These are phyloP conservation scores for Myiagra hebetior DNA, from an alignment of 2,113 vertebrate species.

Conservation along the genomic window DNA sequence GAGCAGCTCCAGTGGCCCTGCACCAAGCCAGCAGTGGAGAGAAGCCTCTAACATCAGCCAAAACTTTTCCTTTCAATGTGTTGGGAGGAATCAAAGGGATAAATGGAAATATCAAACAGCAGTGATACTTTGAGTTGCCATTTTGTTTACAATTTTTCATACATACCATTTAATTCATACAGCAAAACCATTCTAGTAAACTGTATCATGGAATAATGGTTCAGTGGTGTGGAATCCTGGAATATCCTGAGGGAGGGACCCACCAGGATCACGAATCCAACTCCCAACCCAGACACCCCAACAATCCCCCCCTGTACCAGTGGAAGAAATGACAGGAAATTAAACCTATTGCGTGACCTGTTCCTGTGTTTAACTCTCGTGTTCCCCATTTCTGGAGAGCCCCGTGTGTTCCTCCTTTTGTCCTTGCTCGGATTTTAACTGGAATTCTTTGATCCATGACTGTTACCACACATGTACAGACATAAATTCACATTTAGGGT, in stretches of 20 bases:
- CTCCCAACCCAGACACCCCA: neutral
- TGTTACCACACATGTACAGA: too few species aligned
- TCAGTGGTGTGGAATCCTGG: neutral
- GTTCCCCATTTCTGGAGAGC: neutral
- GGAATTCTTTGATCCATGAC: neutral
- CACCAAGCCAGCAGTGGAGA: accelerated
- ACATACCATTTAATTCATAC: accelerated
- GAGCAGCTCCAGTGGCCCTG: neutral
- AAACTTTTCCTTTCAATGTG: accelerated
- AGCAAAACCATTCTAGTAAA: neutral
- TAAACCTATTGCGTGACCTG: neutral
- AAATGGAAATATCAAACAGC: neutral
- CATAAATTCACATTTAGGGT: accelerated
- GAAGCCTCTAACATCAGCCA: accelerated
- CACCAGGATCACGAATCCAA: neutral
- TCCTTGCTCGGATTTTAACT: neutral
- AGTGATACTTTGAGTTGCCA: neutral
- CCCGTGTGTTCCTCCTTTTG: neutral
- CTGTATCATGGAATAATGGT: too few species aligned
- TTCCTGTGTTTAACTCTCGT: neutral
- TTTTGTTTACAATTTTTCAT: neutral
- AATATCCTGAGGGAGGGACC: neutral
- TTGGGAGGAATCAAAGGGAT: accelerated
- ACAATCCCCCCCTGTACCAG: neutral
- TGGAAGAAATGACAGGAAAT: neutral